Evolutionary conservation across 2,113 vertebrate species (phyloP).

Genomic region (Motacilla tschutschensis): DNA sequence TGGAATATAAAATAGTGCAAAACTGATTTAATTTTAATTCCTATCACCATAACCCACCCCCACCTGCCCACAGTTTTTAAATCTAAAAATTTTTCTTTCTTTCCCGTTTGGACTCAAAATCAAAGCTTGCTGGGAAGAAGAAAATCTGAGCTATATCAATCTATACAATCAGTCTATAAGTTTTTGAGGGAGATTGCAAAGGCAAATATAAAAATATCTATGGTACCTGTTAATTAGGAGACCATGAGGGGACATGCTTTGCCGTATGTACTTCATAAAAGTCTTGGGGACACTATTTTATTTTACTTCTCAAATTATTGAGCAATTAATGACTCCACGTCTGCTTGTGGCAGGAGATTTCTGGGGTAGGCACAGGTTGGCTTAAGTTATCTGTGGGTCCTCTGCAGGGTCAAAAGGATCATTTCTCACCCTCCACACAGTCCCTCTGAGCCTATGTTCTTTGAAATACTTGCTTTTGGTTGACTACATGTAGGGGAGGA

Average conservation of each 20-base stretch:
- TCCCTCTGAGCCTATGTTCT: background rate
- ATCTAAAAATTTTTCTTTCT: background rate
- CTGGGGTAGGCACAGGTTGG: background rate
- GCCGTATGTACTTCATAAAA: background rate
- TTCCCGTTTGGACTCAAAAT: background rate
- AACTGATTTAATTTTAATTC: background rate
- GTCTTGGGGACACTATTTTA: background rate
- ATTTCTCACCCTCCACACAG: background rate
- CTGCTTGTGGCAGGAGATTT: background rate
- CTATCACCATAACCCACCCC: background rate
- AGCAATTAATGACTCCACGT: background rate
- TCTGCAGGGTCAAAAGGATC: background rate
- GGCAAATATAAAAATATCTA: background rate
- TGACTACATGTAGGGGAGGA: background rate
- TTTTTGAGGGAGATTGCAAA: background rate
- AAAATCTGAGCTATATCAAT: background rate
- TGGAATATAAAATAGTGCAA: background rate
- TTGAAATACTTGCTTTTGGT: background rate
- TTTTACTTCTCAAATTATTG: background rate
- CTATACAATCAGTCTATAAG: background rate
- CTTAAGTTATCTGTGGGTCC: background rate
- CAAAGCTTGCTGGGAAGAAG: background rate
- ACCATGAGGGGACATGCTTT: accelerated
- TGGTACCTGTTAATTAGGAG: background rate
- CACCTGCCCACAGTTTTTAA: background rate